Evolutionary conservation across 1,140 invertebrate genomes (phyloP), one percentile per base, ranked within the genome.

Genomic region (Hydropsyche tenuis): DNA sequence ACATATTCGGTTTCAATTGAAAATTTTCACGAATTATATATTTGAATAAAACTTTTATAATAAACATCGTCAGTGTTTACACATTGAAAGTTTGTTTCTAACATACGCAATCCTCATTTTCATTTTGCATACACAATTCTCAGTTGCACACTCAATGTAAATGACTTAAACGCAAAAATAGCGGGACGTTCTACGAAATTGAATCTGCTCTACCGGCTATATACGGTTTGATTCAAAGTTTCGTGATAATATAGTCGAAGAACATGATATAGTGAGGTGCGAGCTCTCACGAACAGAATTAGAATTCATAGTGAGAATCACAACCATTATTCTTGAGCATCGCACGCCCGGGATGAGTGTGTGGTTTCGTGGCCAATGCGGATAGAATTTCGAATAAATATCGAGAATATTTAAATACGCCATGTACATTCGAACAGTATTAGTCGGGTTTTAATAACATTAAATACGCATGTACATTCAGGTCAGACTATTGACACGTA

Each of bases 251-350:
- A 37, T 9, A 37, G 20, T 25, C 16, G n/a, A 18, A 14, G 48
- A 53, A 53, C 23, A 60, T 60, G 20, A 60, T 14, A 60, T 60
- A 27, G 23, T 27, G 20, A 60, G 56, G 56, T 60, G 20, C 9
- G 22, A 60, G 56, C 56, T 25, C 23, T 60, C 56, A 60, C 56
- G 56, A 60, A 25, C 56, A 1, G 12, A 60, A 60, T 60, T 60
- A 60, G 56, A 60, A 60, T 60, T 60, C 56, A 60, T 60, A 60
- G 56, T 60, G 56, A 20, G 56, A 60, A 60, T 60, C 56, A 27
- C 14, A 14, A 12, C 23, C 56, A 60, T 60, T 60, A 60, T 60
- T 60, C 56, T 60, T 22, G 12, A 27, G 22, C 22, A 60, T 60
- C 23, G 14, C 22, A 22, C 23, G 23, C 22, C 25, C 23, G 23